phyloP scores from a whole-genome alignment of 2,888 invertebrate species.

The Troides oblongomaculatus region DNA sequence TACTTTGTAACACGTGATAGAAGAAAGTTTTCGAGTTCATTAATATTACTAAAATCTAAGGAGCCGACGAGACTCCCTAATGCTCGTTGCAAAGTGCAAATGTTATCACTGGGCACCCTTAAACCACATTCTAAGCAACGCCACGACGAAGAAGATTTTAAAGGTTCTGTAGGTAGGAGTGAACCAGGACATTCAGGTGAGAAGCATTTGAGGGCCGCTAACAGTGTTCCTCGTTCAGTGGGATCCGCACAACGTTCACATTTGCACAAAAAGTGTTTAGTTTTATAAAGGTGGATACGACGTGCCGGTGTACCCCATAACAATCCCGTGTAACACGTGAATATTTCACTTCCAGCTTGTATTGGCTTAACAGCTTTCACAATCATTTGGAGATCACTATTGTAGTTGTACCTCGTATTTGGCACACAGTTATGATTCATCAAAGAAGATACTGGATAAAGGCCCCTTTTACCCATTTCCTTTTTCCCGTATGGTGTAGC shows the following conservation, averaged over 20 bases:
- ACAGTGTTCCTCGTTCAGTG: slow-evolving; percentile 81
- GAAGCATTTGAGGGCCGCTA: slow-evolving; percentile 81
- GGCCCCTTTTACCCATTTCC: slow-evolving; percentile 79
- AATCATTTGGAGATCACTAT: slow-evolving; percentile 78
- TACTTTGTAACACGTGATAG: slow-evolving; percentile 73
- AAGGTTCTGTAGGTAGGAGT: slow-evolving; percentile 79
- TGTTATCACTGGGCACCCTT: slow-evolving; percentile 71
- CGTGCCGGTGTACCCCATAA: slow-evolving; percentile 85
- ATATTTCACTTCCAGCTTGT: slow-evolving; percentile 81
- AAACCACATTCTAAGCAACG: slow-evolving; percentile 78
- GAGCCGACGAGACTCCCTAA: slow-evolving; percentile 78
- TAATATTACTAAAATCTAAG: slow-evolving; percentile 70
- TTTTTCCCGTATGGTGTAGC: slow-evolving; percentile 66
- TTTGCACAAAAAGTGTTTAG: slow-evolving; percentile 84
- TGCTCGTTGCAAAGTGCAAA: slow-evolving; percentile 71
- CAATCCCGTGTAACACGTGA: slow-evolving; percentile 82
- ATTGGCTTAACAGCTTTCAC: slow-evolving; percentile 82
- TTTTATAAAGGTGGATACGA: slow-evolving; percentile 80
- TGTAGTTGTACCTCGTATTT: slow-evolving; percentile 83
- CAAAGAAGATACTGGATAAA: slow-evolving; percentile 84
- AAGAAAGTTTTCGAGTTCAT: slow-evolving; percentile 79
- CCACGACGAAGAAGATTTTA: slow-evolving; percentile 78
- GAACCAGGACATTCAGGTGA: slow-evolving; percentile 74
- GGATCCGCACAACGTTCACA: slow-evolving; percentile 84
- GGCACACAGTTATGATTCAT: slow-evolving; percentile 86